Base-by-base conservation (phyloP, 2,797 vertebrate genomes). In the Schizopygopsis malacanthus region DNA sequence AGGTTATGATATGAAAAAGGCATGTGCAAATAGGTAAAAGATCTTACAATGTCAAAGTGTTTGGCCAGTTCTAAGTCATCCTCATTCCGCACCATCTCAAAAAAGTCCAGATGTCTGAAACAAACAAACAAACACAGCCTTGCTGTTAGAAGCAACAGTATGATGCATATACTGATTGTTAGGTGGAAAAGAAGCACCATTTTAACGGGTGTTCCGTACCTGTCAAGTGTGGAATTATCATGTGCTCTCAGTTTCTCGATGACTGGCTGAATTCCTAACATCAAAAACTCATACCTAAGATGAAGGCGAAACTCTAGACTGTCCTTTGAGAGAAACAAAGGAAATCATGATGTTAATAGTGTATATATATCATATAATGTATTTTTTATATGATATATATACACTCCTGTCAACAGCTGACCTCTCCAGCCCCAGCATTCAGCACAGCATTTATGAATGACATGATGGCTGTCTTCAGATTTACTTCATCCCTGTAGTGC, bases 81-180 rank as follows among this genome's bases (percentile, higher is more conserved):
- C 91, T 99, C 98, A 70, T 99, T 99, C 89, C 98, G 95, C 90
- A 99, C 97, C 98, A 99, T 99, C 93, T 99, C 98, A 83, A 99
- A 99, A 94, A 99, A 99, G 92, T 99, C 97, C 94, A 99, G 94
- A 92, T 99, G 98, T 90, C 98, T 99, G 89, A 37, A 91, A 47
- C 28, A 41, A 67, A 41, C 28, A 41, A 67, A 41, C 43, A 33
- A 37, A 77, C 41, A 63, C 7, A 6, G 63, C 13, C 39, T 59
- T 50, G 41, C 10, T 45, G 5, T 61, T 25, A 79, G 56, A n/a
- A 63, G 18, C 22, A 56, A 25, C 4, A 2, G 20, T 1, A 52
- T 20, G 7, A 79, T 79, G 7, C 12, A 12, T 20, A 54, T 28
- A 6, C 6, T 33, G 4, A 11, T 43, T 16, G 1, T 39, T 22